Percentiles rank a stretch among this genome's conserved stretches.
Evolutionary conservation across 2,888 invertebrate genomes (phyloP).

Genomic region (Platycheirus albimanus): DNA sequence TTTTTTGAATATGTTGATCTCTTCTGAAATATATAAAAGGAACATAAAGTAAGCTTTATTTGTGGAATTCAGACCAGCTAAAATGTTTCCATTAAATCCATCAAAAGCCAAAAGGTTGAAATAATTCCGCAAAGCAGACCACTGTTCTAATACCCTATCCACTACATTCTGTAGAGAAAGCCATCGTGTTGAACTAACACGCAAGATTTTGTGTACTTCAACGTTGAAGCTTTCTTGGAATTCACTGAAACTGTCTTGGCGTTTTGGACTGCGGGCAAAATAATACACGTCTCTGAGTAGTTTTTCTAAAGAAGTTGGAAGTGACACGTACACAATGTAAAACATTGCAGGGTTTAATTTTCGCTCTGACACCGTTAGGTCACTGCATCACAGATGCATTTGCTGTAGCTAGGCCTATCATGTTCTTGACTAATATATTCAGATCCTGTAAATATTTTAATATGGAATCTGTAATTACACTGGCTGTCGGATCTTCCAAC

Average conservation of each 20-base stretch:
- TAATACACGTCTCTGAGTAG: constrained; percentile 75
- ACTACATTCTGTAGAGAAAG: neutral
- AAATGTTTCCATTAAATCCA: neutral
- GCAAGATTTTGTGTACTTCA: no score
- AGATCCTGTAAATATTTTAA: no score
- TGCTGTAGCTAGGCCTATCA: no score
- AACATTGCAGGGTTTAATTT: constrained; percentile 73
- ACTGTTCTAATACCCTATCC: no score
- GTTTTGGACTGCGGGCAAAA: constrained; percentile 77
- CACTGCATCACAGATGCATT: constrained; percentile 76
- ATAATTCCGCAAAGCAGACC: neutral
- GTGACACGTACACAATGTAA: constrained; percentile 77
- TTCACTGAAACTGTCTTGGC: no score
- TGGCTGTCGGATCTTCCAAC: constrained; percentile 5
- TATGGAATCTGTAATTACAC: constrained; percentile 38
- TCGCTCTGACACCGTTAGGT: constrained; percentile 73
- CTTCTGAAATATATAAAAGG: neutral
- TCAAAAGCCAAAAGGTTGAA: neutral
- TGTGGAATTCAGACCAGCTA: neutral
- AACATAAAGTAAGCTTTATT: neutral
- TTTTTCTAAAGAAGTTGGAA: constrained; percentile 75
- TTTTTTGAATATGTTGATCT: no score
- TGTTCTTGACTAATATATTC: no score
- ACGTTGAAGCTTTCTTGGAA: no score
- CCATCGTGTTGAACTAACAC: no score